Conservation (phyloP, 1,140 invertebrate species). For the Euura lappo region DNA sequence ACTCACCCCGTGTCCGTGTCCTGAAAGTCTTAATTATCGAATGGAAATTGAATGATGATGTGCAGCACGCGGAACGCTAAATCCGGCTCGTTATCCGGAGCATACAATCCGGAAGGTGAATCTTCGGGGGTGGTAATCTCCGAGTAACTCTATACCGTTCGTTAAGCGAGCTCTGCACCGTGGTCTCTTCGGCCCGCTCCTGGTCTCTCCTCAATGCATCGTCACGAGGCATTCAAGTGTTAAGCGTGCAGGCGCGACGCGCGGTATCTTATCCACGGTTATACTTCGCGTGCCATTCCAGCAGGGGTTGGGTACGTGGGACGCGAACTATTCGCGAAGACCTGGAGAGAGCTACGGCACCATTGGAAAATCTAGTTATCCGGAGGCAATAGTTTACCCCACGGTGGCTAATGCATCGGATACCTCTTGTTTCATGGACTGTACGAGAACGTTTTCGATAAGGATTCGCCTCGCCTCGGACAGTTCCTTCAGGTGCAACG, state of each 20-base stretch:
- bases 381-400: constrained; percentile 9
- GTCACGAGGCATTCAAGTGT: constrained; percentile 8
- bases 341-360: background rate
- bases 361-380: constrained; percentile 7
- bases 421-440: constrained; percentile 13
- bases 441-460: constrained; percentile 7
- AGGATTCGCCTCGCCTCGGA: background rate
- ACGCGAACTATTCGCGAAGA: background rate
- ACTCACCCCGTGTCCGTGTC: background rate
- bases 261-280: background rate
- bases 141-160: background rate
- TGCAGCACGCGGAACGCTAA: background rate
- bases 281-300: background rate
- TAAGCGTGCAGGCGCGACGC: background rate
- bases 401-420: constrained; percentile 4
- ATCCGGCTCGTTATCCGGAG: background rate
- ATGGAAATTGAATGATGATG: background rate
- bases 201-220: background rate
- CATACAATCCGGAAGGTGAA: background rate
- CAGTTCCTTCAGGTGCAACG: background rate
- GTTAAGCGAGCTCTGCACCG: background rate
- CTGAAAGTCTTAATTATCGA: too few relatives aligned
- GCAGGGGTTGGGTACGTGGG: background rate
- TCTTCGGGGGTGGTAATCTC: background rate
- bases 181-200: background rate